Conservation (phyloP, 2,797 vertebrate species). For the Enteromius mattozi region DNA sequence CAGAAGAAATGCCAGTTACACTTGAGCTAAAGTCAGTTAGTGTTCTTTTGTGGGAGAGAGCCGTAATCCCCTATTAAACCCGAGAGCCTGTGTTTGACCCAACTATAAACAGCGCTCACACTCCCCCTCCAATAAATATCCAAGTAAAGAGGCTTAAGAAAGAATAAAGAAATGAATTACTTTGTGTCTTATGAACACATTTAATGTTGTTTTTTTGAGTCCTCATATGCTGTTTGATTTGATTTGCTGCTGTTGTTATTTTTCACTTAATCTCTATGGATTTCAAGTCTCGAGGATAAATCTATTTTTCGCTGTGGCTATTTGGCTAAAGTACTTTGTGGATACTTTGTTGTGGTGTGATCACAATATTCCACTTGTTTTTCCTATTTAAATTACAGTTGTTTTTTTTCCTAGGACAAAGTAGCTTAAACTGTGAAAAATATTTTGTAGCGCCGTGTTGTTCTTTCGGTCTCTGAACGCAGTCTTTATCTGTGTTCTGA, state of each 20-base stretch:
- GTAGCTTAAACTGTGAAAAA: conserved; percentile 17
- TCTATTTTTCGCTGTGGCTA: conserved; percentile 54
- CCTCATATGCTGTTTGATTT: conserved; percentile 80
- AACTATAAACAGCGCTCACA: conserved; percentile 77
- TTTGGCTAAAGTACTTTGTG: conserved; percentile 62
- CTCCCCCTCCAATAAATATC: conserved; percentile 70
- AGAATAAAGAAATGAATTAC: conserved; percentile 75
- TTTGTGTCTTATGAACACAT: conserved; percentile 74
- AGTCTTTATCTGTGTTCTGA: conserved; percentile 13
- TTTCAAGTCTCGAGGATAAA: conserved; percentile 61
- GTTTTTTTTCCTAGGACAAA: conserved; percentile 1
- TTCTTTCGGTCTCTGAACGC: conserved; percentile 7
- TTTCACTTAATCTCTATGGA: conserved; percentile 74
- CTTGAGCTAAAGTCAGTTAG: conserved; percentile 72
- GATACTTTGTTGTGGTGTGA: conserved; percentile 56
- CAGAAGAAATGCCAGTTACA: conserved; percentile 62
- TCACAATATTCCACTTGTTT: conserved; percentile 56
- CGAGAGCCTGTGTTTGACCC: conserved; percentile 78
- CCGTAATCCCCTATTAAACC: conserved; percentile 79
- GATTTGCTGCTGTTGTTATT: conserved; percentile 81
- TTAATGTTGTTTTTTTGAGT: conserved; percentile 79
- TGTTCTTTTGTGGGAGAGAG: conserved; percentile 67
- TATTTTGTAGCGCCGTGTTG: conserved; percentile 15
- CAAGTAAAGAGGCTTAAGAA: conserved; percentile 80
- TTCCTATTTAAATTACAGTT: conserved; percentile 50